Base-by-base conservation (phyloP, 2,888 invertebrate species). In the Siphlonurus alternatus region DNA sequence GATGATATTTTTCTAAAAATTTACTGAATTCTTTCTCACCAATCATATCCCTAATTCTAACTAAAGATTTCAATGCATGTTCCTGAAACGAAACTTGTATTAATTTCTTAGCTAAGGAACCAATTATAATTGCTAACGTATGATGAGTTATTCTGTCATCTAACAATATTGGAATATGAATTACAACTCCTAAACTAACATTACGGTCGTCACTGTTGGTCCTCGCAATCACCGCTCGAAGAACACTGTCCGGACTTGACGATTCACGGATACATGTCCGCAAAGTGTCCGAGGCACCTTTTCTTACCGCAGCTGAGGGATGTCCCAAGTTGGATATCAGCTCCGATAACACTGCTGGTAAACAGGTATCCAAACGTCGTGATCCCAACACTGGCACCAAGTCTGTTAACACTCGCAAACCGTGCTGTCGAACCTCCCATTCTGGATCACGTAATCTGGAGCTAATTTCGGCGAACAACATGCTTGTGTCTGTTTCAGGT, bases 381-480 rank as follows among this genome's bases (percentile, higher is more conserved):
- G 38, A 18, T 10, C 59, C 61, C 67, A 89, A 81, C 54, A 88
- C 83, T 2, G 89, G 88, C 61, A 92, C 78, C 1, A 91, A 82
- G 75, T 91, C 90, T 25, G 85, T 84, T 53, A 91, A 80, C 7
- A 92, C 89, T 63, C 89, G 77, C 3, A 91, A 77, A 24, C 90
- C 89, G 74, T 91, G 89, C 68, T 89, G 86, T 10, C 90, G 82
- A 51, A 91, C 89, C 75, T 89, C 89, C 84, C 88, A 87, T 74
- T 91, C 90, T 1, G 89, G 87, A 73, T 88, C 88, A 53, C 83
- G 80, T 60, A 90, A 78, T 62, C 89, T 81, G 68, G 87, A 85
- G 59, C 84, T 79, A 71, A 89, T 83, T 70, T 88, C 88, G 63
- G 80, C 76, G 73, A 87, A 88, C 70, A 88, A 10, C 7, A 56